Evolutionary conservation across 1,140 invertebrate genomes (phyloP).

Genomic region (Diachasma alloeum): DNA sequence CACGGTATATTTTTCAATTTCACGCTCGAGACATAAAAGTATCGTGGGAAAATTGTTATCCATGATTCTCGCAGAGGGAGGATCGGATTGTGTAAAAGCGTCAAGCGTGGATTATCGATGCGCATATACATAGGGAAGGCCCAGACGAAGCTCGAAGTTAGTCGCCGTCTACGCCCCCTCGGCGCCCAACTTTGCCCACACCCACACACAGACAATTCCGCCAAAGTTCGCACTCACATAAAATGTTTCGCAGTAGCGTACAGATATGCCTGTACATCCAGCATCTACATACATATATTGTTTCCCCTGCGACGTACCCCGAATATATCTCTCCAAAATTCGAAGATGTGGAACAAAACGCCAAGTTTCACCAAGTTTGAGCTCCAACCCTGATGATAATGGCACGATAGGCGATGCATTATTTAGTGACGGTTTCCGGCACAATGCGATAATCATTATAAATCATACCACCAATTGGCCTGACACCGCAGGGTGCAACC

Average conservation of each 20-base stretch:
- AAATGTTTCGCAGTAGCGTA: background rate
- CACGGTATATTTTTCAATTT: constrained; percentile 18
- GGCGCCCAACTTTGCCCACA: background rate
- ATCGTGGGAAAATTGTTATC: constrained; percentile 12
- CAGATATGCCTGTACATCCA: background rate
- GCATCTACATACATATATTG: background rate
- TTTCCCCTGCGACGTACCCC: background rate
- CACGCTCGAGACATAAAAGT: constrained; percentile 3
- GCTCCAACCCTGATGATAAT: constrained; percentile 27
- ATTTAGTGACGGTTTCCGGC: constrained; percentile 49
- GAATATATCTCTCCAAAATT: background rate
- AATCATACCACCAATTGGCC: constrained; percentile 40
- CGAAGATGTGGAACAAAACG: background rate
- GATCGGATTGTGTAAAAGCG: constrained; percentile 3
- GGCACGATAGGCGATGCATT: constrained; percentile 46
- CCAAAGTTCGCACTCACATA: background rate
- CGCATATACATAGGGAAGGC: background rate
- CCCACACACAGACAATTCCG: background rate
- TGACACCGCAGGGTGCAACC: constrained; percentile 2
- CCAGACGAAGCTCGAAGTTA: background rate
- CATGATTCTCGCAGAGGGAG: constrained; percentile 8
- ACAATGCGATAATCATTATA: constrained; percentile 56
- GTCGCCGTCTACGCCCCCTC: background rate
- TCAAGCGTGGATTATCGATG: constrained; percentile 12
- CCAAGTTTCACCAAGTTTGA: constrained; percentile 24